These are phyloP conservation scores for Tetramorium parvispinum DNA, from an alignment of 1,140 invertebrate species.

Conservation along the genomic window DNA sequence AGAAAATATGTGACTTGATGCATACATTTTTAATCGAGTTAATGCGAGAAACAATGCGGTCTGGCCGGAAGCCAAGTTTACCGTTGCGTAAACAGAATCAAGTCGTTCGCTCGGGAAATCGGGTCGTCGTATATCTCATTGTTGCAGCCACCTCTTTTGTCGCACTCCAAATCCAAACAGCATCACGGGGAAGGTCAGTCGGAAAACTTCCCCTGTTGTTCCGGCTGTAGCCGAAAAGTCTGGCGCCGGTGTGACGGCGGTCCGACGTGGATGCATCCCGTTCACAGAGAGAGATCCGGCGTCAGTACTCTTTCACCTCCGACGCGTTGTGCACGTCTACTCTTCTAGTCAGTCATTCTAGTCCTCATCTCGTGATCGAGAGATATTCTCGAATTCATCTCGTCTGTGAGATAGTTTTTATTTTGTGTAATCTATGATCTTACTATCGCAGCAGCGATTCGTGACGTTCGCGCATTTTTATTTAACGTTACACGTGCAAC, in stretches of 20 bases:
- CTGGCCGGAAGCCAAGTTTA: slow-evolving; percentile 28
- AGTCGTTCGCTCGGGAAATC: slow-evolving; percentile 2
- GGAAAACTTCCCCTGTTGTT: slow-evolving; percentile 79
- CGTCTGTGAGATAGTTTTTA: background rate
- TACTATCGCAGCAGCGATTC: background rate
- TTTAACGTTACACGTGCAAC: background rate
- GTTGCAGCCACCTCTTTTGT: background rate
- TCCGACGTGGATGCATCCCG: slow-evolving; percentile 63
- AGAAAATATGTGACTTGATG: background rate
- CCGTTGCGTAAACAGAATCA: slow-evolving; percentile 28
- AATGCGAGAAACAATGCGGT: slow-evolving; percentile 30
- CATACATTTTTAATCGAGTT: background rate
- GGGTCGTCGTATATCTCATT: slow-evolving; percentile 15
- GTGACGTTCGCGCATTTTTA: background rate
- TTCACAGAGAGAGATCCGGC: background rate
- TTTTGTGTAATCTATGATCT: background rate
- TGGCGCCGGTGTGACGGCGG: slow-evolving; percentile 75
- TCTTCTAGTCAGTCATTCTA: background rate
- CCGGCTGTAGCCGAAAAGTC: slow-evolving; percentile 70
- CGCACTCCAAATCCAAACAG: slow-evolving; percentile 32
- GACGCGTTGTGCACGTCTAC: background rate
- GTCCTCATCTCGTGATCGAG: background rate
- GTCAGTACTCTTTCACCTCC: slow-evolving; percentile 31
- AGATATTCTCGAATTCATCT: background rate
- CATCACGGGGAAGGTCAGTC: slow-evolving; percentile 68